Percentiles rank a stretch among this genome's conserved stretches.
phyloP scores from a whole-genome alignment of 2,113 vertebrate species.

The Nothoprocta perdicaria region DNA sequence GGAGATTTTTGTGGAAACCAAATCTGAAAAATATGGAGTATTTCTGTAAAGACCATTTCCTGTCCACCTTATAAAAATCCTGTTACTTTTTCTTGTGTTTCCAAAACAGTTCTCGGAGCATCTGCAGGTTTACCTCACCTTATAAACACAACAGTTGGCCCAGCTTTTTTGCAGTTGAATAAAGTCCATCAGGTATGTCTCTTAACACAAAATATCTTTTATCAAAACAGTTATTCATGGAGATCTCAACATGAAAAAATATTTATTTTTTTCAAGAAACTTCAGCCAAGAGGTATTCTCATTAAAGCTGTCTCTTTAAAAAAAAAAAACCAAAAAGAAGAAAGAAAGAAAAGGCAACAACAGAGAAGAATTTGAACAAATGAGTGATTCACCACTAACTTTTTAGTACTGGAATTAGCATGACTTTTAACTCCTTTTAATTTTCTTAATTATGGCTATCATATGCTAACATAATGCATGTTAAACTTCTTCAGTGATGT shows the following conservation, averaged over 20 bases:
- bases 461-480: not conserved
- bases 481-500: not conserved
- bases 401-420: not conserved
- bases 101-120: constrained; percentile 85
- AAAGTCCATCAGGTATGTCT: constrained; percentile 90
- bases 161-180: constrained; percentile 89
- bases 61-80: not conserved
- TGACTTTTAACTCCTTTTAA: not conserved
- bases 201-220: not conserved
- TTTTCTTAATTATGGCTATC: not conserved
- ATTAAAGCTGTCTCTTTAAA: not conserved
- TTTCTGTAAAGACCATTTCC: not conserved
- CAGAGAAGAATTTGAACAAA: not conserved
- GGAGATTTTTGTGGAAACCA: not conserved
- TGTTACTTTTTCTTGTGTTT: constrained; percentile 15
- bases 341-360: not conserved
- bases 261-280: not conserved
- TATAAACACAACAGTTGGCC: constrained; percentile 84
- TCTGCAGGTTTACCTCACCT: constrained; percentile 84
- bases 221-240: not conserved
- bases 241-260: not conserved
- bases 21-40: not conserved
- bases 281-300: not conserved
- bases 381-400: not conserved
- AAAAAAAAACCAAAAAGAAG: not conserved